phyloP scores from a whole-genome alignment of 2,113 vertebrate species.

The Lepus timidus region DNA sequence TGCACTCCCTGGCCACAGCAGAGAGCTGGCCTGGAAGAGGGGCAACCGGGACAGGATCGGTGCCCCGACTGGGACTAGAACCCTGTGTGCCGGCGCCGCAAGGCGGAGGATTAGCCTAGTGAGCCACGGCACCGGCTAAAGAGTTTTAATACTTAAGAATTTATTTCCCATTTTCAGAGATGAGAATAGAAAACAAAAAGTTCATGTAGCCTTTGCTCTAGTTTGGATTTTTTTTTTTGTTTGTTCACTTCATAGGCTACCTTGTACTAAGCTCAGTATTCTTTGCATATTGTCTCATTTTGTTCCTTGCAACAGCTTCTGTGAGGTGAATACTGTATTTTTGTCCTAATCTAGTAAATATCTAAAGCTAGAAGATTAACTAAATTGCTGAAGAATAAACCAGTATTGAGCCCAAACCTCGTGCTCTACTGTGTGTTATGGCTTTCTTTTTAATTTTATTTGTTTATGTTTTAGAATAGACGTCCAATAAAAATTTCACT shows the following conservation, averaged over 20 bases:
- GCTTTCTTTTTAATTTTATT: slow-evolving; percentile 31
- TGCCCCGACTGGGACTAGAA: too few relatives aligned
- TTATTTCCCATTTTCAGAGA: slow-evolving; percentile 27
- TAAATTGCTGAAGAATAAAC: background rate
- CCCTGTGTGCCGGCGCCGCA: too few relatives aligned
- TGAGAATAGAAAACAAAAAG: background rate
- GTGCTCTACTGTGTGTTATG: background rate
- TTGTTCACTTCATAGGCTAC: background rate
- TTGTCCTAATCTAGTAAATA: slow-evolving; percentile 41
- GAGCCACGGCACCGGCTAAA: background rate
- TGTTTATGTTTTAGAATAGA: slow-evolving; percentile 16
- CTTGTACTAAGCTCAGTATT: background rate
- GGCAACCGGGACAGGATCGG: too few relatives aligned
- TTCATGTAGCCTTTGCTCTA: background rate
- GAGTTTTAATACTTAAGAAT: slow-evolving; percentile 3
- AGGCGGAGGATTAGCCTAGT: too few relatives aligned
- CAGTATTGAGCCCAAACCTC: background rate
- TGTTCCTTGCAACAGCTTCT: background rate
- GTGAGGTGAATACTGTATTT: background rate
- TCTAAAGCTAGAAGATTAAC: background rate
- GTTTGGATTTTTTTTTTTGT: background rate
- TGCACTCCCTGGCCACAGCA: too few relatives aligned
- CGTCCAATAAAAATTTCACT: background rate
- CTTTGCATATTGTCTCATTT: background rate
- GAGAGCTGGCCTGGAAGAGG: too few relatives aligned